Conservation (phyloP, 2,797 vertebrate species). For the Todus mexicanus region DNA sequence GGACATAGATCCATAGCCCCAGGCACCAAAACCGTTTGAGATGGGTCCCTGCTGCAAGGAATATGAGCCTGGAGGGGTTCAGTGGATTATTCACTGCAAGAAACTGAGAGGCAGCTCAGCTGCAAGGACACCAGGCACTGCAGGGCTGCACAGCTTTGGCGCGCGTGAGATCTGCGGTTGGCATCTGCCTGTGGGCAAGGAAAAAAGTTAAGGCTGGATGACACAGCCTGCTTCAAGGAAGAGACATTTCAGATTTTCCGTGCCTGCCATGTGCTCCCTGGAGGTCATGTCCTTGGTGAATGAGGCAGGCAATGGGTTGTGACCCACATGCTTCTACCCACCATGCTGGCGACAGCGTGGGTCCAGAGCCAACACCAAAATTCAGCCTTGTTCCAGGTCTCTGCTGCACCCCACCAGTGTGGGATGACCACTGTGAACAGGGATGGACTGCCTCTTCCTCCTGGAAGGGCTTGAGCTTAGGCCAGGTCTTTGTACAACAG, state of each 20-base stretch:
- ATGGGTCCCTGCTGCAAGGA: background rate
- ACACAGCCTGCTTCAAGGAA: background rate
- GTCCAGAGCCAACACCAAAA: background rate
- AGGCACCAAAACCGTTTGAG: background rate
- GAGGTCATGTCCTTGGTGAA: background rate
- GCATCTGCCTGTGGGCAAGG: background rate
- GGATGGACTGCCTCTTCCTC: background rate
- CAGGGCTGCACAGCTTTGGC: background rate
- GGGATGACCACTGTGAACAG: background rate
- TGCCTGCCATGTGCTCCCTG: background rate
- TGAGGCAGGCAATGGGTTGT: background rate
- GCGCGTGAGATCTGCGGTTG: background rate
- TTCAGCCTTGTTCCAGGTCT: background rate
- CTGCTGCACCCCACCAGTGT: background rate
- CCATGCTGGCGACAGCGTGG: accelerated
- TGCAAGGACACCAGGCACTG: background rate
- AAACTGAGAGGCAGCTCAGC: background rate
- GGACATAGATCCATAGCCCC: background rate
- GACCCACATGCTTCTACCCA: background rate
- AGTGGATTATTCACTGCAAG: background rate
- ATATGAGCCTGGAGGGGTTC: background rate
- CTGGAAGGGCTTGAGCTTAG: background rate
- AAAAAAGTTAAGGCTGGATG: background rate
- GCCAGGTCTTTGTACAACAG: background rate
- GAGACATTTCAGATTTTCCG: background rate